A percentile compares a stretch with the other conserved stretches of the same genome.
These are phyloP conservation scores for Drosophila pandora DNA, from an alignment of 1,140 invertebrate species.

Conservation along the genomic window DNA sequence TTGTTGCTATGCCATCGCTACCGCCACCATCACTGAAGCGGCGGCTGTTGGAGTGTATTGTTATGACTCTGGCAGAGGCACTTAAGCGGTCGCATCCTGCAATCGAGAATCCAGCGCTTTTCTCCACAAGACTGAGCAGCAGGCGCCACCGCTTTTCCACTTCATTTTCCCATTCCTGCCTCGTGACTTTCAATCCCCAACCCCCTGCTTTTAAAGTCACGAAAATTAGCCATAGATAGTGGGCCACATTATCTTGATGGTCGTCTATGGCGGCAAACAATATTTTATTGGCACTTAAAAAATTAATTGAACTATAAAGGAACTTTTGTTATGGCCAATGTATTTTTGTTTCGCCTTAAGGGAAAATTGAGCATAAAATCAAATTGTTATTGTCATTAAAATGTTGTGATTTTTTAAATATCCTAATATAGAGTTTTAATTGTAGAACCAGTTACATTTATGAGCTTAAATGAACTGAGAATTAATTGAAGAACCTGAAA, in stretches of 20 bases:
- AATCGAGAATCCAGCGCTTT: constrained; percentile 36
- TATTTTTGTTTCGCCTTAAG: constrained; percentile 4
- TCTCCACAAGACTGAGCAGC: constrained; percentile 33
- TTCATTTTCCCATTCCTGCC: background rate
- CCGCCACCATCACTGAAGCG: background rate
- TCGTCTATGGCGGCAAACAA: constrained; percentile 29
- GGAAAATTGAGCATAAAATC: background rate
- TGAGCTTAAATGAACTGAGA: background rate
- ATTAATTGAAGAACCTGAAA: background rate
- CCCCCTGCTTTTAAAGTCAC: constrained; percentile 28
- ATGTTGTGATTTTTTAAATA: background rate
- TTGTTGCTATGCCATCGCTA: constrained; percentile 53
- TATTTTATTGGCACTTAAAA: constrained; percentile 47
- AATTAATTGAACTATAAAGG: constrained; percentile 57
- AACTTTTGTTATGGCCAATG: constrained; percentile 22
- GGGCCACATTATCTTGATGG: constrained; percentile 46
- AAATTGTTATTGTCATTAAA: background rate
- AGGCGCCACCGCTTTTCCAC: constrained; percentile 30
- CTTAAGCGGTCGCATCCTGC: constrained; percentile 77
- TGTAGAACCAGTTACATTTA: background rate
- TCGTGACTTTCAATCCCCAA: background rate
- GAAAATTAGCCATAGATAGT: constrained; percentile 50
- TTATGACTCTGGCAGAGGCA: constrained; percentile 73
- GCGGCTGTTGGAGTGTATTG: constrained; percentile 62
- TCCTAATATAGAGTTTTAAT: background rate